Evolutionary conservation across 2,797 vertebrate species (phyloP).

Genomic region (Lutjanus campechanus): DNA sequence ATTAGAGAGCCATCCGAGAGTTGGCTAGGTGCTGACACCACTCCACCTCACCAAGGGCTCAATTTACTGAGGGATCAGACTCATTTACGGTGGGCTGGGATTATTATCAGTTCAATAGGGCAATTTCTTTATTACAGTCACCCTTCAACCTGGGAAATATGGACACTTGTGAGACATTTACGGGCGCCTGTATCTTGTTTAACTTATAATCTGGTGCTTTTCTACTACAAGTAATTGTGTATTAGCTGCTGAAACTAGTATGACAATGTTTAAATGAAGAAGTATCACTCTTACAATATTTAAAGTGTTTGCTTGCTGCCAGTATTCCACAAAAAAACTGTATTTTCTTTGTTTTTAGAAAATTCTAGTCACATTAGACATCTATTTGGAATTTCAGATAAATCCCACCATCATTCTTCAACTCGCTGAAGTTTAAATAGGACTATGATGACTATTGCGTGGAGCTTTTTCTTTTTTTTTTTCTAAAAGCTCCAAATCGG

Average conservation of each 20-base stretch:
- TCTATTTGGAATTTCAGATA: constrained; percentile 38
- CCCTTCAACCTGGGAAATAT: constrained; percentile 80
- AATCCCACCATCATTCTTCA: constrained; percentile 35
- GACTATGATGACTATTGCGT: constrained; percentile 9
- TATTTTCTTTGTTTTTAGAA: constrained; percentile 7
- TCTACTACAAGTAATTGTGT: constrained; percentile 39
- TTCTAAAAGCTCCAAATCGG: constrained; percentile 43
- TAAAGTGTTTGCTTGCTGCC: background rate
- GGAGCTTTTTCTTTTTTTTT: constrained; percentile 32
- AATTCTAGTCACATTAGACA: constrained; percentile 24
- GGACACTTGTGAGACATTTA: constrained; percentile 77
- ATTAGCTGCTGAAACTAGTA: constrained; percentile 36
- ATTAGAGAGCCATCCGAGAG: constrained; percentile 87
- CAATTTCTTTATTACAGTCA: constrained; percentile 84
- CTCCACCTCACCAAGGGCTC: constrained; percentile 86
- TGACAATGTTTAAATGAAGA: constrained; percentile 25
- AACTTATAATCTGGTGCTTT: constrained; percentile 47
- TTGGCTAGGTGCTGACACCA: constrained; percentile 89
- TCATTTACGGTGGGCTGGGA: constrained; percentile 85
- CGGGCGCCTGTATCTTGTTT: constrained; percentile 63
- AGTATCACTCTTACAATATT: background rate
- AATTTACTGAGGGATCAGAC: constrained; percentile 88
- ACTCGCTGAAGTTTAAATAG: constrained; percentile 24
- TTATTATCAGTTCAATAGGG: constrained; percentile 87
- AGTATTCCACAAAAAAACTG: background rate